Conservation (phyloP, 2,113 vertebrate species). For the Rhegmatorhina hoffmannsi region DNA sequence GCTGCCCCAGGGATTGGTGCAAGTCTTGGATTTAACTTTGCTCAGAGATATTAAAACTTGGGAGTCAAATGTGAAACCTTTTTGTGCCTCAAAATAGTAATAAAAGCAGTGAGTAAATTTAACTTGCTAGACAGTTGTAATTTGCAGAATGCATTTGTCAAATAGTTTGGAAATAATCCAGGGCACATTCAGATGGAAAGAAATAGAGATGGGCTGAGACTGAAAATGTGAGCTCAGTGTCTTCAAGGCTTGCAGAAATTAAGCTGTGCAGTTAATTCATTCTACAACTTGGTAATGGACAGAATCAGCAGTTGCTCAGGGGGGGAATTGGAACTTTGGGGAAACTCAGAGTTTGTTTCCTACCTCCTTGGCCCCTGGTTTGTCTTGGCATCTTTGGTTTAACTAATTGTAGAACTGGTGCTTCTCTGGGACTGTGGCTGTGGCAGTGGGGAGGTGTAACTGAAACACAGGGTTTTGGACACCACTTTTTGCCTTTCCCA, state of each 20-base stretch:
- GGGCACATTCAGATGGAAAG: neutral
- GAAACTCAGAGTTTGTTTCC: neutral
- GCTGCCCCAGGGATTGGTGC: neutral
- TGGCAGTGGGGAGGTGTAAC: neutral
- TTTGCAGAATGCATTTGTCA: conserved; percentile 46
- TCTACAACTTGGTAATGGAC: neutral
- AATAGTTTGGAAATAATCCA: conserved; percentile 49
- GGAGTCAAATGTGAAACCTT: conserved; percentile 24
- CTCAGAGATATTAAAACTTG: conserved; percentile 21
- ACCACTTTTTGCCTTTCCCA: neutral
- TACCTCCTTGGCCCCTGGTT: neutral
- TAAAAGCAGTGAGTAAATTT: conserved; percentile 27
- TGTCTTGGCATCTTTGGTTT: neutral
- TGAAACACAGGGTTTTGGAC: neutral
- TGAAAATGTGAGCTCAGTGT: neutral
- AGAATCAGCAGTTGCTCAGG: neutral
- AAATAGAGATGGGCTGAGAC: neutral
- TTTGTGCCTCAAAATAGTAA: conserved; percentile 22
- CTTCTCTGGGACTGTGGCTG: neutral
- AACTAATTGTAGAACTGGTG: neutral
- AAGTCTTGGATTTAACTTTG: neutral
- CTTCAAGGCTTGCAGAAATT: neutral
- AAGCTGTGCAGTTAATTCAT: neutral
- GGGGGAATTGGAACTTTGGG: neutral
- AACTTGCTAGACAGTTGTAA: conserved; percentile 29